Evolutionary conservation across 2,888 invertebrate genomes (phyloP).

Genomic region (Troides aeacus): DNA sequence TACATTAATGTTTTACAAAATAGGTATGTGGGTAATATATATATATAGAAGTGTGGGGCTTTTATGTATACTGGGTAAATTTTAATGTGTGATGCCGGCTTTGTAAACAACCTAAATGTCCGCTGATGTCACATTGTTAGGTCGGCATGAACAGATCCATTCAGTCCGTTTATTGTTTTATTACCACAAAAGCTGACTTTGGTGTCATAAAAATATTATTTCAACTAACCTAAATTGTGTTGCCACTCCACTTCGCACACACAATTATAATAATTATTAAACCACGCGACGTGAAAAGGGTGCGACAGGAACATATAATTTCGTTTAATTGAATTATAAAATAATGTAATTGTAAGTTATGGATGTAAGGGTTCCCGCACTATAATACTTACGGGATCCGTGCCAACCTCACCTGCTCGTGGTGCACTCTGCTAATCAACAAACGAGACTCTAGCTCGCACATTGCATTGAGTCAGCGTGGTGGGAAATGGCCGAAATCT

Average conservation of each 20-base stretch:
- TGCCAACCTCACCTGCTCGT: too few species aligned
- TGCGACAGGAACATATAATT: too few species aligned
- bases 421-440: too few species aligned
- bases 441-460: too few species aligned
- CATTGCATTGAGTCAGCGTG: too few species aligned
- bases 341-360: too few species aligned
- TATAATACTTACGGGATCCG: too few species aligned
- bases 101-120: neutral
- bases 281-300: too few species aligned
- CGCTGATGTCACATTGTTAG: neutral
- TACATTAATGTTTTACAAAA: neutral
- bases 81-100: neutral
- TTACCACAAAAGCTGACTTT: neutral
- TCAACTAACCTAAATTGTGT: neutral
- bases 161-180: neutral
- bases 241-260: neutral
- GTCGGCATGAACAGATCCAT: neutral
- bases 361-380: too few species aligned
- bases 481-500: too few species aligned
- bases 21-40: neutral
- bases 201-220: neutral
- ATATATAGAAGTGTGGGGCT: too few species aligned
- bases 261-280: neutral
- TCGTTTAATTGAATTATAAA: too few species aligned
- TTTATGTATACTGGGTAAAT: neutral